Conservation (phyloP, 2,888 invertebrate species). For the Diadromus collaris region DNA sequence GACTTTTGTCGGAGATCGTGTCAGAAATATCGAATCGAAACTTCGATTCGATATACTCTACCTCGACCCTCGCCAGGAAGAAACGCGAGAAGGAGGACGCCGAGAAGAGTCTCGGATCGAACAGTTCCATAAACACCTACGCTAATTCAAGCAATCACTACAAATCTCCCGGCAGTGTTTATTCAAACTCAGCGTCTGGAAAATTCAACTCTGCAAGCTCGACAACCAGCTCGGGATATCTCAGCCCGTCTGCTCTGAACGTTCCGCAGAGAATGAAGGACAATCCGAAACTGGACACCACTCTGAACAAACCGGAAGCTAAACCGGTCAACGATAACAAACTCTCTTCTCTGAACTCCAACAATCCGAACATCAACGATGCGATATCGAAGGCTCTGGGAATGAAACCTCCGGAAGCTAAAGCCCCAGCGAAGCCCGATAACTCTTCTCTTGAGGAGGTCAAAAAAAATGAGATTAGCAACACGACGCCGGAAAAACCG, state of each 20-base stretch:
- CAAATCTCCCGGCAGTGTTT: conserved; percentile 84
- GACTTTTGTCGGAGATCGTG: conserved; percentile 92
- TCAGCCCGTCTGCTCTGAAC: conserved; percentile 87
- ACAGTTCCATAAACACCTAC: conserved; percentile 81
- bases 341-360: conserved; percentile 58
- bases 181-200: conserved; percentile 80
- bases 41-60: conserved; percentile 93
- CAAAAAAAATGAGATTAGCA: conserved; percentile 59
- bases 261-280: conserved; percentile 81
- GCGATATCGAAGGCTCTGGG: conserved; percentile 72
- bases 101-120: conserved; percentile 70
- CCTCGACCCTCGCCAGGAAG: conserved; percentile 86
- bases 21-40: conserved; percentile 93
- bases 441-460: conserved; percentile 62
- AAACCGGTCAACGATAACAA: conserved; percentile 62
- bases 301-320: background rate
- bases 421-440: conserved; percentile 65
- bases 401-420: conserved; percentile 68
- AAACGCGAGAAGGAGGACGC: conserved; percentile 80
- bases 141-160: conserved; percentile 82
- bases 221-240: conserved; percentile 87
- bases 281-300: conserved; percentile 30
- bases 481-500: conserved; percentile 63
- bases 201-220: conserved; percentile 83
- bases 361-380: conserved; percentile 69